A percentile compares a stretch with the other conserved stretches of the same genome.
Evolutionary conservation across 2,888 invertebrate species (phyloP).

Genomic region (Drepanosiphum platanoidis): DNA sequence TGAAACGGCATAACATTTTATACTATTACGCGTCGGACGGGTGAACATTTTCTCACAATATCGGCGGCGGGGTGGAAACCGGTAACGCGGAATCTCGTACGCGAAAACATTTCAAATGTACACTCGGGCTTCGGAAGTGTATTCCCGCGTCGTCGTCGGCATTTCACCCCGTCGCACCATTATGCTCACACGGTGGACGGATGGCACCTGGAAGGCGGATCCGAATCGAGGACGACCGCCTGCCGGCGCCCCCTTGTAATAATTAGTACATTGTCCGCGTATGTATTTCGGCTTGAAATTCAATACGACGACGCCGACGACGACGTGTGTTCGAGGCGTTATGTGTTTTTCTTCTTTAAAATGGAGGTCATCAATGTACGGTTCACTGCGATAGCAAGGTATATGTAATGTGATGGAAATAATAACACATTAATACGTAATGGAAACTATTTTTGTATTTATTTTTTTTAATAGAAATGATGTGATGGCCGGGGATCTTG

Average conservation of each 20-base stretch:
- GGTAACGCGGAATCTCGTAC: no score
- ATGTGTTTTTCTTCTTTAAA: neutral
- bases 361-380: constrained; percentile 35
- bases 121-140: neutral
- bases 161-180: neutral
- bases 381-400: neutral
- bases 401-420: neutral
- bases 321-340: neutral
- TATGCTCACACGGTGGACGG: neutral
- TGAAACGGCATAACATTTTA: neutral
- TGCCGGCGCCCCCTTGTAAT: constrained; percentile 8
- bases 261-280: constrained; percentile 12
- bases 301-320: neutral
- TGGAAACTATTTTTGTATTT: no score
- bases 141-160: neutral
- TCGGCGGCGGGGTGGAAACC: neutral
- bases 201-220: neutral
- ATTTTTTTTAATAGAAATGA: no score
- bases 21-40: neutral
- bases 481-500: no score
- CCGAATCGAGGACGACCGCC: neutral
- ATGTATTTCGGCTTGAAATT: constrained; percentile 6
- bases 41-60: neutral
- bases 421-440: neutral
- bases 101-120: no score